Conservation (phyloP, 2,888 invertebrate species). For the Hydrotaea cyrtoneurina region DNA sequence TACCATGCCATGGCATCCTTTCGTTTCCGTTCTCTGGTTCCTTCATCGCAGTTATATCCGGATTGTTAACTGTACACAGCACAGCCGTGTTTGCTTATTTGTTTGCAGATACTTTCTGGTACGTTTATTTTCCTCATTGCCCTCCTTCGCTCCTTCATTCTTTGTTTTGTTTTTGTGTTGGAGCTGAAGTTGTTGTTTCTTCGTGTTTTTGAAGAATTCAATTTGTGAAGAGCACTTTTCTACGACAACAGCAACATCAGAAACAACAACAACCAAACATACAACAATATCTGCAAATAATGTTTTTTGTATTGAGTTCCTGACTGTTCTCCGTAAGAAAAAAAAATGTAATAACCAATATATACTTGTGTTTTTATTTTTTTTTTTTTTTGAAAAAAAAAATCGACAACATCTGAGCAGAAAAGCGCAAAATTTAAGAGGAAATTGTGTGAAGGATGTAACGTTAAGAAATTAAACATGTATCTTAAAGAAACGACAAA, state of each 20-base stretch:
- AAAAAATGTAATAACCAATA: background rate
- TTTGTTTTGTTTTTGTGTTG: constrained; percentile 1
- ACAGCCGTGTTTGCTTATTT: constrained; percentile 65
- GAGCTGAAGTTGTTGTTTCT: background rate
- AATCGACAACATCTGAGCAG: too few species aligned
- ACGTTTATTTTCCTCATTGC: constrained; percentile 72
- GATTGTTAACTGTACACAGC: constrained; percentile 48
- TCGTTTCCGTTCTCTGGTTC: constrained; percentile 51
- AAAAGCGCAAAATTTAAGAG: too few species aligned
- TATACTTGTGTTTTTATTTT: too few species aligned
- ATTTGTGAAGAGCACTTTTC: constrained; percentile 58
- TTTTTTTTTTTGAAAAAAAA: too few species aligned
- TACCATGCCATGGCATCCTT: constrained; percentile 13
- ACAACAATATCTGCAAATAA: constrained; percentile 49
- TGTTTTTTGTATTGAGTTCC: constrained; percentile 45
- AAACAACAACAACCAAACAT: constrained; percentile 33
- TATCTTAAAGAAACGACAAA: too few species aligned
- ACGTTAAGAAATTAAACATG: too few species aligned
- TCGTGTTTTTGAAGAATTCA: constrained; percentile 44
- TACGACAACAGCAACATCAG: constrained; percentile 46
- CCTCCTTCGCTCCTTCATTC: background rate
- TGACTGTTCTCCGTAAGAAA: background rate
- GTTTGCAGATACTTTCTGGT: constrained; percentile 77
- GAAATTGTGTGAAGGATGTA: too few species aligned
- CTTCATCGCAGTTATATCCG: constrained; percentile 37